Evolutionary conservation across 2,113 vertebrate species (phyloP).

Genomic region (Sylvia atricapilla): DNA sequence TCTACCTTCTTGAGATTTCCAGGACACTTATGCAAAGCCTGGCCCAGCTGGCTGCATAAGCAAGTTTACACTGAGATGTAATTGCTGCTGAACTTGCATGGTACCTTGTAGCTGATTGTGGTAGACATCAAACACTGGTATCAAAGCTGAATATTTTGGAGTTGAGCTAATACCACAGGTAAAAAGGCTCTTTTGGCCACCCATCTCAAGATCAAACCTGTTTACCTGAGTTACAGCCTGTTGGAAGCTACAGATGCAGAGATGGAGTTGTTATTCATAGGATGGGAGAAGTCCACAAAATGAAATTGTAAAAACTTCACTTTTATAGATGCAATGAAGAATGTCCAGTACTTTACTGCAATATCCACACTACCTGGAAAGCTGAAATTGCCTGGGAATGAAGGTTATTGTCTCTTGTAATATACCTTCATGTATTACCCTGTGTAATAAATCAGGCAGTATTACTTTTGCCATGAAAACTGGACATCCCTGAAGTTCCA

Average conservation of each 20-base stretch:
- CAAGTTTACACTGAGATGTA: background rate
- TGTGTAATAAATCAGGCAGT: constrained; percentile 64
- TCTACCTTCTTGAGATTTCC: background rate
- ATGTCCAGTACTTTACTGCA: constrained; percentile 60
- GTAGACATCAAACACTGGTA: background rate
- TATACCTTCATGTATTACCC: constrained; percentile 51
- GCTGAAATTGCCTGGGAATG: constrained; percentile 61
- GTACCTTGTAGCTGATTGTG: background rate
- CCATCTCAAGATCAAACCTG: background rate
- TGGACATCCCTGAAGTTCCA: constrained; percentile 61
- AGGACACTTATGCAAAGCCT: background rate
- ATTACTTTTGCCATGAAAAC: constrained; percentile 58
- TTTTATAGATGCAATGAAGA: constrained; percentile 62
- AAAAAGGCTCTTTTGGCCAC: background rate
- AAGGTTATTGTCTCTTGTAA: constrained; percentile 67
- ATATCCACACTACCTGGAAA: constrained; percentile 66
- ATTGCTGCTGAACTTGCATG: background rate
- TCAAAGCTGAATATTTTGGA: background rate
- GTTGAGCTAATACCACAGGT: background rate
- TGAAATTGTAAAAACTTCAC: constrained; percentile 68
- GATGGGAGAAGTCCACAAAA: constrained; percentile 42
- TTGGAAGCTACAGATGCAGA: background rate
- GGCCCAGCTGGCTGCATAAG: background rate
- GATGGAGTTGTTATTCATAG: constrained; percentile 31
- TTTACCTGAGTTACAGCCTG: background rate